phyloP scores from a whole-genome alignment of 2,797 vertebrate species.

The Ptychadena robeensis region DNA sequence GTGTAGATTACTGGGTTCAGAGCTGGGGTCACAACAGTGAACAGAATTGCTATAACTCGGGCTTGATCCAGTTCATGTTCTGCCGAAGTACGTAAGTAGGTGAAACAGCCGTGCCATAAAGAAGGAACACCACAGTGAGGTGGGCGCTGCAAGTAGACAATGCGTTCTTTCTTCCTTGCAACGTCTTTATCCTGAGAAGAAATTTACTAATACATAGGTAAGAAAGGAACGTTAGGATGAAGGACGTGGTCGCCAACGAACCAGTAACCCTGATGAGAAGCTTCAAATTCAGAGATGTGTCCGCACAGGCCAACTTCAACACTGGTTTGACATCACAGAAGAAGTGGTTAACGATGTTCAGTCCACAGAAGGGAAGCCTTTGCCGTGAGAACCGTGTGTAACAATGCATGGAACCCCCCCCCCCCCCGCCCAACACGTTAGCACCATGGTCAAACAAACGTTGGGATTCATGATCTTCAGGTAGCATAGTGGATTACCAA shows the following conservation, averaged over 20 bases:
- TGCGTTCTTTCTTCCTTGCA: slow-evolving; percentile 68
- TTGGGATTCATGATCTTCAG: background rate
- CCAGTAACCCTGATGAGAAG: slow-evolving; percentile 62
- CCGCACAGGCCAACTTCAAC: slow-evolving; percentile 9
- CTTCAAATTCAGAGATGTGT: slow-evolving; percentile 63
- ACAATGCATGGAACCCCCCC: slow-evolving; percentile 2
- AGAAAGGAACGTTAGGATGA: slow-evolving; percentile 67
- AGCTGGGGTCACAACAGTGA: slow-evolving; percentile 67
- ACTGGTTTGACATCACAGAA: too few species aligned
- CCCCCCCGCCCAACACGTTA: background rate
- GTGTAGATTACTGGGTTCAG: slow-evolving; percentile 75
- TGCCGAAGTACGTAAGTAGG: background rate
- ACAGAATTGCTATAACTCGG: background rate
- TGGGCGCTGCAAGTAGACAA: slow-evolving; percentile 78
- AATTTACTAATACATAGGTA: slow-evolving; percentile 73
- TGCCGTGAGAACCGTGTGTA: background rate
- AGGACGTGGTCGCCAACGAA: slow-evolving; percentile 67
- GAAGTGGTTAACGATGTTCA: slow-evolving; percentile 11
- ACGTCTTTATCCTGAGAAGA: slow-evolving; percentile 67
- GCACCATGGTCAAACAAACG: background rate
- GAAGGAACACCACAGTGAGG: slow-evolving; percentile 74
- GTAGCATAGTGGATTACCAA: slow-evolving; percentile 27
- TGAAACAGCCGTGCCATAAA: slow-evolving; percentile 64
- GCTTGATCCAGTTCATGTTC: slow-evolving; percentile 4
- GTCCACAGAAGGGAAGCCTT: slow-evolving; percentile 32